phyloP scores from a whole-genome alignment of 2,888 invertebrate genomes.

The Smittia sp. region DNA sequence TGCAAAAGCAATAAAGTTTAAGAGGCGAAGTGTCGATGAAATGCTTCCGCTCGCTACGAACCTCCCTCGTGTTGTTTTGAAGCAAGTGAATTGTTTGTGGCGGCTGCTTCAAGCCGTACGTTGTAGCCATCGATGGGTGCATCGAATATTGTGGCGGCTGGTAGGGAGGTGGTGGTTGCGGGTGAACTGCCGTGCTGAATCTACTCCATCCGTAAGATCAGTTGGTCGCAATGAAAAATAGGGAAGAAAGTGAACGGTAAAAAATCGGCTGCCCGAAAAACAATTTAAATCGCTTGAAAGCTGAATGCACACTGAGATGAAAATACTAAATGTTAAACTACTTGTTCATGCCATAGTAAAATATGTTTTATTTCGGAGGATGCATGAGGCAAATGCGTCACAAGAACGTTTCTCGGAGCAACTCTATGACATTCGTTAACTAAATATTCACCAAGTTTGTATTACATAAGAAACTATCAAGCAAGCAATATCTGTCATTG shows the following conservation, averaged over 20 bases:
- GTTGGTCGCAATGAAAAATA: constrained; percentile 40
- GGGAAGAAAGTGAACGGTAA: constrained; percentile 24
- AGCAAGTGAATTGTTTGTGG: constrained; percentile 74
- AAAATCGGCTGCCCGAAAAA: constrained; percentile 32
- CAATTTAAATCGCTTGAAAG: no score
- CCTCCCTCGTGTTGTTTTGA: constrained; percentile 58
- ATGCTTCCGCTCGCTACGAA: constrained; percentile 37
- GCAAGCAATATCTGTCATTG: no score
- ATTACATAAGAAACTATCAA: no score
- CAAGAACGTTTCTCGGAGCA: no score
- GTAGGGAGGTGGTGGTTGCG: constrained; percentile 58
- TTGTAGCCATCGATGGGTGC: constrained; percentile 51
- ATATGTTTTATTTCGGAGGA: no score
- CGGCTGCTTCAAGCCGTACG: constrained; percentile 57
- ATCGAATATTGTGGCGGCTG: constrained; percentile 56
- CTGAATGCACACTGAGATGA: no score
- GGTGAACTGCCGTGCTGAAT: constrained; percentile 55
- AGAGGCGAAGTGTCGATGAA: neutral
- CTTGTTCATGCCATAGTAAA: no score
- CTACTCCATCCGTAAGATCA: constrained; percentile 61
- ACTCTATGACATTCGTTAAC: no score
- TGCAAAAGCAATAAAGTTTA: constrained; percentile 46
- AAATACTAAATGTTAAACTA: no score
- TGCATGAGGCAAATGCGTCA: no score
- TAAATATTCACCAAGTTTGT: no score